Percentiles rank a stretch among this genome's conserved stretches.
phyloP scores from a whole-genome alignment of 2,797 vertebrate species.

The Malurus splendens region DNA sequence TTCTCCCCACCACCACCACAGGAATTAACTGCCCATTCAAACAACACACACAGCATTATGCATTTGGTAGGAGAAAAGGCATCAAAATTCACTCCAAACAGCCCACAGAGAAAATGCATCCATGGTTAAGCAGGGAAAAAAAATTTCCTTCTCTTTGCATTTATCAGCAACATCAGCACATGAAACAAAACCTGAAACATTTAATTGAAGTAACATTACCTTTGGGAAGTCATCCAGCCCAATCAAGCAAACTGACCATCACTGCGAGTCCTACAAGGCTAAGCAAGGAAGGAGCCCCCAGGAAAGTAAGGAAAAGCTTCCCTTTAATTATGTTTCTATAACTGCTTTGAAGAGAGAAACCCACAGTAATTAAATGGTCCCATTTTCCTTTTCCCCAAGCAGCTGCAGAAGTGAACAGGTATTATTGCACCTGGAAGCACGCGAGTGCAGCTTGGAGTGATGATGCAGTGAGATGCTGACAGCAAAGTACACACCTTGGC shows the following conservation, averaged over 20 bases:
- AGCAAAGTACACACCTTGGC: conserved; percentile 97
- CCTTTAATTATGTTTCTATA: conserved; percentile 41
- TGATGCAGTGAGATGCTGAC: conserved; percentile 67
- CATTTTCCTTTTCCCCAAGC: conserved; percentile 47
- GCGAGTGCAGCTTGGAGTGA: conserved; percentile 51
- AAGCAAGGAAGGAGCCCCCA: conserved; percentile 50
- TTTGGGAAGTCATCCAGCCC: conserved; percentile 43
- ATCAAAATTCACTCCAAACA: conserved; percentile 12
- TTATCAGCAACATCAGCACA: conserved; percentile 43
- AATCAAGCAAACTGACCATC: conserved; percentile 56
- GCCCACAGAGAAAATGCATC: conserved; percentile 42
- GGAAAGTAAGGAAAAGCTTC: conserved; percentile 49
- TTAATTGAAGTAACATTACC: conserved; percentile 22
- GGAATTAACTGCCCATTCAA: background rate
- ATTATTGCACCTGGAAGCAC: conserved; percentile 50
- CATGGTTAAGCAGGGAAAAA: conserved; percentile 12
- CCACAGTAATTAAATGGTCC: conserved; percentile 36
- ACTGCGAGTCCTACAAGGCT: conserved; percentile 43
- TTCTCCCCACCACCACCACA: background rate
- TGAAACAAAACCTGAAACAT: conserved; percentile 34
- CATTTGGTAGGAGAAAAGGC: conserved; percentile 16
- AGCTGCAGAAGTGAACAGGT: conserved; percentile 47
- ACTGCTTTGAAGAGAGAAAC: conserved; percentile 45
- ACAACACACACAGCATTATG: background rate
- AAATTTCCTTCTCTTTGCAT: background rate